Evolutionary conservation across 2,797 vertebrate species (phyloP), one percentile per base, ranked within the genome.

Genomic region (Rhinoraja longicauda): DNA sequence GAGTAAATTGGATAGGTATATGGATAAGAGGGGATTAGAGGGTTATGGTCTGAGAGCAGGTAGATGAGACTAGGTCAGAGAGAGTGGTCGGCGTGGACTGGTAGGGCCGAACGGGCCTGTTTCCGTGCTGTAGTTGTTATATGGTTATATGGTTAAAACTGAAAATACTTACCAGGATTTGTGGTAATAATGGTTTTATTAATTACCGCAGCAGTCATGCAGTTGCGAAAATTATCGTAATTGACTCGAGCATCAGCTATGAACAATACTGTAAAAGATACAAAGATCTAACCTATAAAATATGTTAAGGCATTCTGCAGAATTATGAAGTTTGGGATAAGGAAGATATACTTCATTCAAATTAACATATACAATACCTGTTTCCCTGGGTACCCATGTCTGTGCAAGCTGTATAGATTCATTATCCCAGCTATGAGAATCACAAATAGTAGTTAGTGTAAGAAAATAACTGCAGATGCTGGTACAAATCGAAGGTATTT

Each of bases 101-200:
- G n/a, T n/a, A n/a, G n/a, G n/a, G n/a, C n/a, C n/a, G n/a, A n/a
- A n/a, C n/a, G n/a, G n/a, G n/a, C n/a, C n/a, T n/a, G n/a, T n/a
- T n/a, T n/a, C n/a, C n/a, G n/a, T n/a, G n/a, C n/a, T n/a, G n/a
- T n/a, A n/a, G n/a, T n/a, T n/a, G n/a, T n/a, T n/a, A n/a, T n/a
- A n/a, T n/a, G n/a, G n/a, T n/a, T n/a, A n/a, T n/a, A n/a, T n/a
- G n/a, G n/a, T 24, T 78, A 78, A 19, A 72, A n/a, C 12, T 39
- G 24, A 45, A 59, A 36, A 17, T 79, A 94, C 96, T 96, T 96
- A 99, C 99, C 98, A 94, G 99, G 99, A 94, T 99, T 98, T 91
- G 98, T 95, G 82, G 99, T 99, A 94, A 99, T 97, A 94, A 99
- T 98, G 94, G 97, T 99, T 96, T 98, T 99, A 62, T 97, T 98